Evolutionary conservation across 1,140 invertebrate species (phyloP).

Genomic region (Penaeus chinensis): DNA sequence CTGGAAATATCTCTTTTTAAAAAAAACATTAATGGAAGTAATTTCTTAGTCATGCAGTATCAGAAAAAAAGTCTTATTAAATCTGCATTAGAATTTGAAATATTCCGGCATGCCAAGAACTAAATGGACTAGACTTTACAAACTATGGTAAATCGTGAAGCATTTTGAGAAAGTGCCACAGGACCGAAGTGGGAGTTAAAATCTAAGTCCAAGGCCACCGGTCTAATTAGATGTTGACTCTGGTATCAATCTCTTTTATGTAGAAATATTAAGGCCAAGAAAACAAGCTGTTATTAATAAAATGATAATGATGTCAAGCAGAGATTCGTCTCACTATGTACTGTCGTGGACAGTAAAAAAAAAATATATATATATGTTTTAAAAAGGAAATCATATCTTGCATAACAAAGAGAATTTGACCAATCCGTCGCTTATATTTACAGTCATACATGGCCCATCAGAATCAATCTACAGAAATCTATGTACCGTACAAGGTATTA

Average conservation of each 20-base stretch:
- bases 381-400: no score
- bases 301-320: no score
- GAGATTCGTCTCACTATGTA: no score
- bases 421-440: slow-evolving; percentile 19
- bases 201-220: no score
- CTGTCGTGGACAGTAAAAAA: no score
- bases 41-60: slow-evolving; percentile 9
- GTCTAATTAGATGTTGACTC: no score
- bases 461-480: slow-evolving; percentile 17
- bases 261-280: no score
- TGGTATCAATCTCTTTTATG: no score
- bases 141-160: not conserved
- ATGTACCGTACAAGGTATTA: slow-evolving; percentile 17
- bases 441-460: slow-evolving; percentile 1
- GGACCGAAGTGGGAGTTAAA: not conserved
- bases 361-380: no score
- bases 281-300: no score
- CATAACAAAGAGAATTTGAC: slow-evolving; percentile 21
- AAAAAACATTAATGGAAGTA: no score
- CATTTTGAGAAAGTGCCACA: not conserved
- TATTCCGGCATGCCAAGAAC: slow-evolving; percentile 12
- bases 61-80: not conserved
- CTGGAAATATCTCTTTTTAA: no score
- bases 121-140: slow-evolving; percentile 14
- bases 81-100: slow-evolving; percentile 20